Conservation (phyloP, 2,113 vertebrate genomes). For the Crotalus viridis region DNA sequence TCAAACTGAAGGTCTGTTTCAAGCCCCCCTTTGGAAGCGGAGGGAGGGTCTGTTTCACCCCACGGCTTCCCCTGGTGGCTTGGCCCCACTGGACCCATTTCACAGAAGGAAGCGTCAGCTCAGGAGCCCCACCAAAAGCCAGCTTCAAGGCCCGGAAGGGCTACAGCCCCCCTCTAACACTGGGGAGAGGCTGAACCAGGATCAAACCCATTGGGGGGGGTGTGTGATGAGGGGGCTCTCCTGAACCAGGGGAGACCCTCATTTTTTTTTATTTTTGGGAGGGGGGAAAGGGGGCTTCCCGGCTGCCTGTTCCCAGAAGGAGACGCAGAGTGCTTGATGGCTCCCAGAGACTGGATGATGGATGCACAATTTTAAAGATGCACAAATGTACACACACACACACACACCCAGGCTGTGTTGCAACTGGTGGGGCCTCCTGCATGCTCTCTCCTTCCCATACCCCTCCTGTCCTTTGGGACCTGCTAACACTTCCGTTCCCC, state of each 20-base stretch:
- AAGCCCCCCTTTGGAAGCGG: neutral
- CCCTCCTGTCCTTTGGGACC: neutral
- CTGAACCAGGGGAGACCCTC: neutral
- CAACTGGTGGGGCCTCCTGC: neutral
- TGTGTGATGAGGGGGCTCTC: neutral
- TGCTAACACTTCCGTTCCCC: neutral
- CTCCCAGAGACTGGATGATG: neutral
- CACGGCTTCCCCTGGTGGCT: no score
- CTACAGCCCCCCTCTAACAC: neutral
- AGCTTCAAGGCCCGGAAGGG: neutral
- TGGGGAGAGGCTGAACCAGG: neutral
- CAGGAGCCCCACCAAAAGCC: no score
- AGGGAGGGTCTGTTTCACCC: neutral
- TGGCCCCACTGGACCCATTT: neutral
- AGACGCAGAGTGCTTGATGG: no score
- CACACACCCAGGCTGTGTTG: neutral
- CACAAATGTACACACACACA: accelerated
- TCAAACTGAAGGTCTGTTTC: neutral
- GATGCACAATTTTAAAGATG: neutral
- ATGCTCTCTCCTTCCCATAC: neutral
- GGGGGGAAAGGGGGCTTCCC: neutral
- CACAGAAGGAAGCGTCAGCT: neutral
- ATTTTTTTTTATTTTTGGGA: neutral
- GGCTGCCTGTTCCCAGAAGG: neutral
- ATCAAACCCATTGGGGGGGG: neutral